Evolutionary conservation across 2,888 invertebrate genomes (phyloP), one percentile per base, ranked within the genome.

Genomic region (Acutogordius australiensis): DNA sequence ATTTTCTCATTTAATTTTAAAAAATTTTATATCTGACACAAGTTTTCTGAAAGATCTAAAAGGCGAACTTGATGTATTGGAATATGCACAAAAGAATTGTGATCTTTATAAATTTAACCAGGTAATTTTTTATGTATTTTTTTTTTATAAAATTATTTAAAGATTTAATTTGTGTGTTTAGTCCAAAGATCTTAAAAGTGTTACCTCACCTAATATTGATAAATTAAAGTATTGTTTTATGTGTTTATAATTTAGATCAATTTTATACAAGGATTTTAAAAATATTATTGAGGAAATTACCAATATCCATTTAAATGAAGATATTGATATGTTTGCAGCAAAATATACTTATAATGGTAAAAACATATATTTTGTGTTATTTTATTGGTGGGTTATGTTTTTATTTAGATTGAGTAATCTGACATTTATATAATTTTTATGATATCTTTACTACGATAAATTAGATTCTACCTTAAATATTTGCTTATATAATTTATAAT

Each of bases 181-280:
- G 51, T 51, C 51, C 23, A 8, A 51, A 51, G 51, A 51, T 51
- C 23, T 51, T n/a, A 51, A 51, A 51, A 21, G n/a, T 23, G 23
- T 51, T 21, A 21, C n/a, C 23, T 21, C 4, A 8, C 51, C 51
- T n/a, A 51, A 51, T 51, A 23, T 51, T 21, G 26, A 51, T n/a
- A 51, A 8, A 51, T 51, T 51, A 26, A 51, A 51, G 51, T 51
- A 51, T n/a, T 21, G 4, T 51, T 51, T 51, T 51, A 21, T 51
- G 23, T 51, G 23, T 51, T 23, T n/a, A n/a, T n/a, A 51, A n/a
- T n/a, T 4, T n/a, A 51, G 51, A 26, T 4, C 8, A n/a, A 8
- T 51, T 4, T n/a, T 51, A n/a, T 51, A 51, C 51, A 51, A 51
- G 23, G 51, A 51, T 4, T 51, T 51, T 23, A 51, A 51, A 51